Evolutionary conservation across 2,797 vertebrate genomes (phyloP), one percentile per base, ranked within the genome.

Genomic region (Darevskia nairensis): DNA sequence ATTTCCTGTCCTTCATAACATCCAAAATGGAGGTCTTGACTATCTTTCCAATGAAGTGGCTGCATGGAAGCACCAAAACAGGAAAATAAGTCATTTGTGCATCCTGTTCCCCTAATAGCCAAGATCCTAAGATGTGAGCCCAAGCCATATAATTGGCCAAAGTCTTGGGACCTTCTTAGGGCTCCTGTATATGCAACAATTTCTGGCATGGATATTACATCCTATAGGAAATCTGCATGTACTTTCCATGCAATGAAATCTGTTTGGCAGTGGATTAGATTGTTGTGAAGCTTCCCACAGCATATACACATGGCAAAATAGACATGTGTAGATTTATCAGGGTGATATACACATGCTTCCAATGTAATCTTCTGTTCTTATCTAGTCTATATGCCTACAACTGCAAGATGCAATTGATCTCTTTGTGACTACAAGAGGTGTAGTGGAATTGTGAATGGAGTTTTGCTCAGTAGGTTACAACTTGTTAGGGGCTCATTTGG

Each of bases 251-350:
- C 39, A 19, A 3, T 39, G 72, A 75, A 8, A 19, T 23, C 72
- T 75, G 35, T 39, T 39, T 76, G 75, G 25, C 75, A 1, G 92
- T 90, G 91, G 13, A 55, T 55, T 55, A 55, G 50, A 55, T 55
- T 44, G 41, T 44, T 44, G 41, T 44, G 41, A 44, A 44, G 41
- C 41, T 44, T 55, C 50, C 50, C 50, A 55, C 13, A 55, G 50
- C 50, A 55, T 55, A 55, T 55, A 55, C 13, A 55, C 13, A 55
- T 55, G 50, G 50, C 13, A 55, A 55, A 55, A 55, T 55, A 55
- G 50, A 55, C 13, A 55, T 55, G 50, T 55, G 13, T 55, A 55
- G 50, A 55, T 55, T 55, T 55, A 55, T 15, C 50, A 55, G 50
- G 50, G 13, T 55, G 11, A 55, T 55, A 55, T 15, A 55, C 50